phyloP scores from a whole-genome alignment of 2,113 vertebrate genomes.

The Chaetorhynchus papuensis region DNA sequence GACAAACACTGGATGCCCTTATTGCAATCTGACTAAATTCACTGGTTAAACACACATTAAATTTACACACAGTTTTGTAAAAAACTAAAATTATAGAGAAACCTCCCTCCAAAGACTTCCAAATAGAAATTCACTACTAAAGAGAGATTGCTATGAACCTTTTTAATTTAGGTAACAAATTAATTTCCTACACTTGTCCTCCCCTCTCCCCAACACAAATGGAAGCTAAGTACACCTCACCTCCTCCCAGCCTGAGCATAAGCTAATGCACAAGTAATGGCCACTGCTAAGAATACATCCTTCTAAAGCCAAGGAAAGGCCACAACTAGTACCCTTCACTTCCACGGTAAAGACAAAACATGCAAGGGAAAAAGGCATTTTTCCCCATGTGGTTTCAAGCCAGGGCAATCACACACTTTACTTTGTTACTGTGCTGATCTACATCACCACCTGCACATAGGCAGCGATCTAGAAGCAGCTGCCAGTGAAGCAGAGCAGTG shows the following conservation, averaged over 20 bases:
- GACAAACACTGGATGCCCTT: background rate
- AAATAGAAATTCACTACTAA: background rate
- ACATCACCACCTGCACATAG: background rate
- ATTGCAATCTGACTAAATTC: background rate
- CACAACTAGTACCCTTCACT: background rate
- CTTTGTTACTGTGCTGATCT: too few relatives aligned
- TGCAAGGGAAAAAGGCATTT: background rate
- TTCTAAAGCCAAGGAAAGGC: background rate
- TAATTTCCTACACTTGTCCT: background rate
- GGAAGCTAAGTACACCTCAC: background rate
- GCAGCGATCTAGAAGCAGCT: background rate
- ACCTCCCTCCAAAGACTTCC: background rate
- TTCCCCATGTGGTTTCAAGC: background rate
- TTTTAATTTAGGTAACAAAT: background rate
- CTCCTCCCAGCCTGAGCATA: background rate
- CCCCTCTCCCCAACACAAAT: background rate
- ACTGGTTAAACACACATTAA: background rate
- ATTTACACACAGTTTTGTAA: background rate
- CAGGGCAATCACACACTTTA: background rate
- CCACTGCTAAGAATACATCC: background rate
- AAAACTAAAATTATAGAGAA: background rate
- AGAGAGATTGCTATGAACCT: background rate
- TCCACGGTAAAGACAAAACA: background rate
- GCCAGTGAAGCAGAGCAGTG: background rate
- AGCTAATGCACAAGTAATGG: background rate